These are phyloP conservation scores for Morpho helenor DNA, from an alignment of 2,888 invertebrate genomes.

Conservation along the genomic window DNA sequence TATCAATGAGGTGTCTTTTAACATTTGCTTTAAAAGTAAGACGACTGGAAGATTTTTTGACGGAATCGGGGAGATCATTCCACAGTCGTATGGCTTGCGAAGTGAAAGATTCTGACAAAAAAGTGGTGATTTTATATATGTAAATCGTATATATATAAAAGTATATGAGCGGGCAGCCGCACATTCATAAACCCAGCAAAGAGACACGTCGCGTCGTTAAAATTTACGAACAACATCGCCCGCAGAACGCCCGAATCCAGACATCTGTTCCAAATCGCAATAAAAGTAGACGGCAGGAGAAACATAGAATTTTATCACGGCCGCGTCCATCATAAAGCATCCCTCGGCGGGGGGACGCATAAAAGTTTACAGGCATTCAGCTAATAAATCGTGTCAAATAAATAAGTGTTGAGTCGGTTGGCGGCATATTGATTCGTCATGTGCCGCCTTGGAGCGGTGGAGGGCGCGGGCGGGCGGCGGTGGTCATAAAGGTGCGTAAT, in stretches of 20 bases:
- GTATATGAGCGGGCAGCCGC: too few relatives aligned
- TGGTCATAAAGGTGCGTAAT: slow-evolving; percentile 88
- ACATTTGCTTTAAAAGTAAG: too few relatives aligned
- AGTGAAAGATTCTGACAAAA: too few relatives aligned
- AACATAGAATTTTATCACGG: slow-evolving; percentile 71
- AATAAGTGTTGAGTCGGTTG: slow-evolving; percentile 79
- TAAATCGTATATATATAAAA: too few relatives aligned
- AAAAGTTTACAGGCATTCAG: slow-evolving; percentile 77
- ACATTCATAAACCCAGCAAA: slow-evolving; percentile 4
- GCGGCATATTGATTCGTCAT: slow-evolving; percentile 80
- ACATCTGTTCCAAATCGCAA: slow-evolving; percentile 66
- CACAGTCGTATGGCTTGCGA: too few relatives aligned
- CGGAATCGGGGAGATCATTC: too few relatives aligned
- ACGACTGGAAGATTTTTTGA: too few relatives aligned
- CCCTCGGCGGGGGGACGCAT: slow-evolving; percentile 53
- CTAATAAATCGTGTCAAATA: slow-evolving; percentile 79
- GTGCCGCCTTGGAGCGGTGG: slow-evolving; percentile 68
- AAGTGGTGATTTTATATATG: too few relatives aligned
- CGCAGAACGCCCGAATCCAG: slow-evolving; percentile 39
- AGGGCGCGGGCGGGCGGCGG: slow-evolving; percentile 43
- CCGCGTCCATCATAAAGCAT: slow-evolving; percentile 72
- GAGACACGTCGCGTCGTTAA: slow-evolving; percentile 32
- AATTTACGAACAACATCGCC: slow-evolving; percentile 37
- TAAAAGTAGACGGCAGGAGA: slow-evolving; percentile 61
- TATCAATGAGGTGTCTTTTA: too few relatives aligned